These are phyloP conservation scores for Mugil cephalus DNA, from an alignment of 2,113 vertebrate genomes.

Conservation along the genomic window DNA sequence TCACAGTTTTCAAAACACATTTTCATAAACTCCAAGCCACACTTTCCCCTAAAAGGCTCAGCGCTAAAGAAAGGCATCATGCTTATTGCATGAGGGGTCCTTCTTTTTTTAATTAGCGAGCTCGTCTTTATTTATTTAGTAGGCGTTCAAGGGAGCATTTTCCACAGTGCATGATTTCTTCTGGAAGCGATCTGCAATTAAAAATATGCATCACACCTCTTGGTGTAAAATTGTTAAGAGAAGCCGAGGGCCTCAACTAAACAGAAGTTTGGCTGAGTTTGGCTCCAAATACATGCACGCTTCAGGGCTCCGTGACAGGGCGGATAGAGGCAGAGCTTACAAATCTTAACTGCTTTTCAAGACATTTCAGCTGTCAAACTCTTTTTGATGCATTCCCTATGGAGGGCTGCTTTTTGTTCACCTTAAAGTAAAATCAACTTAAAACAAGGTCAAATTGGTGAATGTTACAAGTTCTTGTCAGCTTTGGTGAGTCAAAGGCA, in stretches of 20 bases:
- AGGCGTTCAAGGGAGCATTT: conserved; percentile 35
- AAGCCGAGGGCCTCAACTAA: not conserved
- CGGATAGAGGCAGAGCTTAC: conserved; percentile 2
- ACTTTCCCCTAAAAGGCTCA: conserved; percentile 52
- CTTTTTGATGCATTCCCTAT: conserved; percentile 9
- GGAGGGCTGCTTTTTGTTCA: conserved; percentile 18
- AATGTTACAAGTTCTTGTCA: conserved; percentile 4
- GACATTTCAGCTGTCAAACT: conserved; percentile 11
- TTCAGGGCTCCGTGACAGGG: conserved; percentile 18
- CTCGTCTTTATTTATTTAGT: conserved; percentile 66
- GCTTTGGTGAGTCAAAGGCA: conserved; percentile 9
- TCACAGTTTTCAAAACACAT: conserved; percentile 65
- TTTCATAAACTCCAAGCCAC: conserved; percentile 65
- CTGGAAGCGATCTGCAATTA: conserved; percentile 59
- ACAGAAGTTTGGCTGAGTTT: conserved; percentile 21
- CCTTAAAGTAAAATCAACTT: conserved; percentile 31
- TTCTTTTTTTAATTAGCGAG: conserved; percentile 70
- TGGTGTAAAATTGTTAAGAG: conserved; percentile 38
- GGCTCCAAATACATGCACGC: conserved; percentile 9
- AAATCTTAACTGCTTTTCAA: conserved; percentile 17
- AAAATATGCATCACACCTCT: conserved; percentile 44
- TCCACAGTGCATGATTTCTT: conserved; percentile 38
- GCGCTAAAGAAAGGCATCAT: conserved; percentile 60
- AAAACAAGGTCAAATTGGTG: conserved; percentile 14
- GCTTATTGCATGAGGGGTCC: conserved; percentile 49